Percentiles rank a stretch among this genome's conserved stretches.
phyloP scores from a whole-genome alignment of 2,113 vertebrate genomes.

The Procavia capensis region DNA sequence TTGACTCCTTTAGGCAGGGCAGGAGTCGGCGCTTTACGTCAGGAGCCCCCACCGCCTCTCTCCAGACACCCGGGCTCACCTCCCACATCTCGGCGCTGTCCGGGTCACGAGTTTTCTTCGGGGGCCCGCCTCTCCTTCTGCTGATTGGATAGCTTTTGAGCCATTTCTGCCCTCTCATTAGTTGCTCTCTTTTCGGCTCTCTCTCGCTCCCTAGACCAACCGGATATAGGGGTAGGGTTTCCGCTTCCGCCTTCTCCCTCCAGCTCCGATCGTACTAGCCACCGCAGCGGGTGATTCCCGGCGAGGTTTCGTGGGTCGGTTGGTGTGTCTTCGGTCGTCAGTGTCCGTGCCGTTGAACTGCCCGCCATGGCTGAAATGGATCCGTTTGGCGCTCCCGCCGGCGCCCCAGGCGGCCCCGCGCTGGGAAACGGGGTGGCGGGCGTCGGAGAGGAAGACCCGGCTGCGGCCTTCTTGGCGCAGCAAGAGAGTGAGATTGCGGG shows the following conservation, averaged over 20 bases:
- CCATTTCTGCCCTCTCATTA: slow-evolving; percentile 9
- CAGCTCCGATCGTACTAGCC: neutral
- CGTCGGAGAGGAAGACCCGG: slow-evolving; percentile 92
- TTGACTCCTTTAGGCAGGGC: too few species aligned
- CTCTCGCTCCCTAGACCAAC: neutral
- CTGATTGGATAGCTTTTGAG: slow-evolving; percentile 51
- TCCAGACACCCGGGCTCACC: accelerated
- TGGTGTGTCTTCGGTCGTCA: neutral
- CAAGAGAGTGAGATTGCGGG: slow-evolving; percentile 96
- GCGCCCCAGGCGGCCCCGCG: slow-evolving; percentile 64
- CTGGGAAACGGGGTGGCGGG: slow-evolving; percentile 87
- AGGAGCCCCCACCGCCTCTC: neutral
- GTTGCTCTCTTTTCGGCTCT: neutral
- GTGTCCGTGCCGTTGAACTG: slow-evolving; percentile 53
- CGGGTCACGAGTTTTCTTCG: slow-evolving; percentile 66
- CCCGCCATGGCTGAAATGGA: slow-evolving; percentile 77
- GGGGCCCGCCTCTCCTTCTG: neutral
- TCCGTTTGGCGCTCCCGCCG: slow-evolving; percentile 73
- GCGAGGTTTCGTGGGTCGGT: neutral
- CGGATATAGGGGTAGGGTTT: slow-evolving; percentile 71
- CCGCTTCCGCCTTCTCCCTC: slow-evolving; percentile 30
- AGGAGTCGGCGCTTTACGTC: accelerated
- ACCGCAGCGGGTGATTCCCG: slow-evolving; percentile 17
- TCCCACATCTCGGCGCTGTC: too few species aligned
- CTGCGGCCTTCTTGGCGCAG: slow-evolving; percentile 95